Conservation (phyloP, 2,797 vertebrate genomes). For the Sebastes oblongus region DNA sequence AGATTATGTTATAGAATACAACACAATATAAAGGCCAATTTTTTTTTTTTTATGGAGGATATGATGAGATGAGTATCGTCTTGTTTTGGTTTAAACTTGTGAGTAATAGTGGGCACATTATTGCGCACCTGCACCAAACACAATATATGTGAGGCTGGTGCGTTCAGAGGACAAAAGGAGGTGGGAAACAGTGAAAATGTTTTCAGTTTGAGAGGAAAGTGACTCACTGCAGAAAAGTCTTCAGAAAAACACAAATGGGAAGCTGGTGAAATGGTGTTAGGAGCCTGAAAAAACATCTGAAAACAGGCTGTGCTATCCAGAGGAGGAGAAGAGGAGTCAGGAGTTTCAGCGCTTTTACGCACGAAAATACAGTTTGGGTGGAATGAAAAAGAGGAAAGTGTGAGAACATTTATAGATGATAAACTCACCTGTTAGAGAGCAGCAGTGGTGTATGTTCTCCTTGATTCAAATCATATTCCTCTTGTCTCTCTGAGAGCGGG, state of each 20-base stretch:
- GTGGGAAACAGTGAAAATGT: conserved; percentile 36
- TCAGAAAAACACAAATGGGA: conserved; percentile 32
- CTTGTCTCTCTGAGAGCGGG: conserved; percentile 8
- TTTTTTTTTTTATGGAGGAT: not conserved
- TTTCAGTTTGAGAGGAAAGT: conserved; percentile 54
- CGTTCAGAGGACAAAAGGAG: conserved; percentile 45
- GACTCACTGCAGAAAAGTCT: conserved; percentile 54
- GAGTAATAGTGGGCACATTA: conserved; percentile 28
- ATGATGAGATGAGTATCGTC: not conserved
- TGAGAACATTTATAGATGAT: not conserved
- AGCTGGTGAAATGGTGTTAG: conserved; percentile 11
- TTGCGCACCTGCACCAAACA: conserved; percentile 66
- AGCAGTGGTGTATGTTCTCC: not conserved
- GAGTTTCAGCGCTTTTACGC: conserved; percentile 40
- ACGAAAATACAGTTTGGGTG: not conserved
- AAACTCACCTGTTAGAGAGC: conserved; percentile 63
- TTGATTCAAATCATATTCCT: conserved; percentile 64
- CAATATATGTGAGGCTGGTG: conserved; percentile 13
- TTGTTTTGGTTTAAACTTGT: conserved; percentile 31
- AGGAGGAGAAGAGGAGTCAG: not conserved
- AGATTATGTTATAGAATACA: not conserved
- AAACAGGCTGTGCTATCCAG: conserved; percentile 12
- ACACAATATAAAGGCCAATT: fast-evolving
- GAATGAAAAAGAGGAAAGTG: too few species aligned
- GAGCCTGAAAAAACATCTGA: conserved; percentile 38